Conservation (phyloP, 2,113 vertebrate species). For the Pomatostomus ruficeps region DNA sequence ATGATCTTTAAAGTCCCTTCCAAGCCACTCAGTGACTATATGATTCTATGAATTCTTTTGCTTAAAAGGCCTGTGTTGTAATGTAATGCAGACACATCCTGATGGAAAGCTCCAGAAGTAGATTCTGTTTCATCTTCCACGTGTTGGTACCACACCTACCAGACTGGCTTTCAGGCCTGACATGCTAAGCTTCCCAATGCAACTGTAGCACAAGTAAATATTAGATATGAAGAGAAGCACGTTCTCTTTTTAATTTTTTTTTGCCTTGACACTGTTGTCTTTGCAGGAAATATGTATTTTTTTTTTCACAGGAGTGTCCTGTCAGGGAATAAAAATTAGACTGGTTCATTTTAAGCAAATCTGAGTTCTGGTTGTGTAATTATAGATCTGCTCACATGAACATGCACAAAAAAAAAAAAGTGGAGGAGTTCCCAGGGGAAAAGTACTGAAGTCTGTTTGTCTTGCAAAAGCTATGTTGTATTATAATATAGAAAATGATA, state of each 20-base stretch:
- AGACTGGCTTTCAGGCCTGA: background rate
- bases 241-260: background rate
- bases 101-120: background rate
- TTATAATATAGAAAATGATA: background rate
- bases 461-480: background rate
- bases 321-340: background rate
- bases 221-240: background rate
- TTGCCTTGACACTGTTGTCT: background rate
- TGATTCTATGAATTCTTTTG: background rate
- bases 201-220: background rate
- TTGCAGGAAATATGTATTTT: background rate
- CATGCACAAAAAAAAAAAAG: background rate
- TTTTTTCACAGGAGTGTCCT: background rate
- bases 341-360: background rate
- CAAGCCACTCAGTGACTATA: background rate
- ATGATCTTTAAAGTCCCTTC: background rate
- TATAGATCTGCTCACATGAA: background rate
- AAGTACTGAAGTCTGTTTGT: background rate
- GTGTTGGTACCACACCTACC: background rate
- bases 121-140: background rate
- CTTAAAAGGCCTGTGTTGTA: background rate
- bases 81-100: background rate
- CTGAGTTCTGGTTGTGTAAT: conserved; percentile 15
- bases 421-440: background rate
- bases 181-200: background rate